Base-by-base conservation (phyloP, 2,888 invertebrate species). In the Cephus spinipes region DNA sequence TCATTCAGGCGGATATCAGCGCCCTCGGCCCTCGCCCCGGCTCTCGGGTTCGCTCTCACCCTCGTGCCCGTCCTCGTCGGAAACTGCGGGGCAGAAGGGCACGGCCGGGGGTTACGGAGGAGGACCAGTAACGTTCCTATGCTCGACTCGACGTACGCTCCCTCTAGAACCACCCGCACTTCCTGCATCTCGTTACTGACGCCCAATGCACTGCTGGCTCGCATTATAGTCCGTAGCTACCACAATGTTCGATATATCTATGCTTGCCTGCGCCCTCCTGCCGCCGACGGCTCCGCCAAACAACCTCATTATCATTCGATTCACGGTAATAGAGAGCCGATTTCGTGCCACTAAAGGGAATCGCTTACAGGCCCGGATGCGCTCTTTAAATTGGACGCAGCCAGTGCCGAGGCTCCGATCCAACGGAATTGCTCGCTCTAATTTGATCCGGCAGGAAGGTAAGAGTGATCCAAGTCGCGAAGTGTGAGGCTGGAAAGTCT, bases 131-230 rank as follows among this genome's bases (percentile, higher is more conserved):
- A 30, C 69, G 79, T 81, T 80, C 82, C 83, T 81, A 82, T 81
- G 80, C 81, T 79, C 77, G 76, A 73, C 80, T 82, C 80, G 32
- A 75, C 79, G 77, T 81, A 75, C 78, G 79, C 75, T 78, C 81
- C 81, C 81, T 80, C 78, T 78, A 73, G 85, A 85, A 80, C 78
- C 84, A 83, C 86, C 88, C 87, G 89, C 85, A 90, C 89, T 91
- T 90, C 89, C 90, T 89, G 89, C 89, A 88, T 90, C 90, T 90
- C 88, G 88, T 90, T 91, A 90, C 85, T 88, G 89, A 88, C 88
- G 90, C 86, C 87, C 87, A 87, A 86, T 87, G 90, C 89, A 89
- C 86, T 85, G 84, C 86, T 87, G 87, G 85, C 85, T 86, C 86
- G 89, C 89, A 90, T 91, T 90, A 90, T 90, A 87, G 87, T 87